These are phyloP conservation scores for Hirtodrosophila cameraria DNA, from an alignment of 2,888 invertebrate species.

Conservation along the genomic window DNA sequence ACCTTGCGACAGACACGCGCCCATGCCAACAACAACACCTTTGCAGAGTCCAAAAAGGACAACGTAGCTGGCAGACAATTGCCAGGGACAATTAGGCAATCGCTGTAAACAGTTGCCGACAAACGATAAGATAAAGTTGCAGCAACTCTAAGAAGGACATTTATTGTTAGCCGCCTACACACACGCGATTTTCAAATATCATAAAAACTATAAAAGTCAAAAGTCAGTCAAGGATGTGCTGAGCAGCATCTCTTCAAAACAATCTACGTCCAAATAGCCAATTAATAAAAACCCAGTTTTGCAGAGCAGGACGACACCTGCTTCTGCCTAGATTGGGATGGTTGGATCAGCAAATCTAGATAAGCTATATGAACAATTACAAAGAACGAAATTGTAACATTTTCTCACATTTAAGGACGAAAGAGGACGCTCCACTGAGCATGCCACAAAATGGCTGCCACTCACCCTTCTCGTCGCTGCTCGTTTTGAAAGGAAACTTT, in stretches of 20 bases:
- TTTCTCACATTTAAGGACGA: conserved; percentile 80
- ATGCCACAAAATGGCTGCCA: conserved; percentile 63
- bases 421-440: conserved; percentile 58
- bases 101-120: conserved; percentile 65
- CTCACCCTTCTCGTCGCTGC: conserved; percentile 18
- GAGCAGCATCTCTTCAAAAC: conserved; percentile 14
- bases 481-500: conserved; percentile 57
- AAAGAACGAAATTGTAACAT: conserved; percentile 70
- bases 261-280: conserved; percentile 48
- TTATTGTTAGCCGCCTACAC: conserved; percentile 52
- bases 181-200: conserved; percentile 61
- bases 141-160: conserved; percentile 28
- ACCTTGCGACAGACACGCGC: conserved; percentile 63
- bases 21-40: conserved; percentile 28
- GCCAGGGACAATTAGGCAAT: conserved; percentile 62
- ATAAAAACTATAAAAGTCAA: conserved; percentile 68
- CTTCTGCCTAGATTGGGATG: conserved; percentile 31
- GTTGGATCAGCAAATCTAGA: conserved; percentile 68
- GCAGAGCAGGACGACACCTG: conserved; percentile 62
- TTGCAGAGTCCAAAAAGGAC: conserved; percentile 5
- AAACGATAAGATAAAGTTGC: conserved; percentile 65
- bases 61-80: conserved; percentile 27
- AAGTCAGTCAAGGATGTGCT: conserved; percentile 7
- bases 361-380: conserved; percentile 80
- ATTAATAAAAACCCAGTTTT: conserved; percentile 76